These are phyloP conservation scores for Apogon hyalosoma DNA, from an alignment of 2,797 vertebrate species.

Conservation along the genomic window DNA sequence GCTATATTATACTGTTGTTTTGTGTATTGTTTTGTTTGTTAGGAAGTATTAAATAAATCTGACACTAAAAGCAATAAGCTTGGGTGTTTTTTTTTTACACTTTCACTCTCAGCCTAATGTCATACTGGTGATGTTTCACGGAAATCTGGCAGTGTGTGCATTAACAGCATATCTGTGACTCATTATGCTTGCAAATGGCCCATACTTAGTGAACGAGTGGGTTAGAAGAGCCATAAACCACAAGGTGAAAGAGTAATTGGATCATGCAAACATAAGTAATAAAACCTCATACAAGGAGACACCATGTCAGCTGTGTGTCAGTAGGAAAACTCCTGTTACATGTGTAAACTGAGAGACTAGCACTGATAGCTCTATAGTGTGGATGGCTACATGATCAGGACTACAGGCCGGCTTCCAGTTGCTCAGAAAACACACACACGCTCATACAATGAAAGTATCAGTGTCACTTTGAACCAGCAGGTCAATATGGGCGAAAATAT, in stretches of 20 bases:
- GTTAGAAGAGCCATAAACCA: constrained; percentile 66
- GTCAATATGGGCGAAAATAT: constrained; percentile 58
- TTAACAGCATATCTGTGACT: constrained; percentile 52
- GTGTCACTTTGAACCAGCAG: constrained; percentile 59
- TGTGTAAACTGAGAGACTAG: constrained; percentile 62
- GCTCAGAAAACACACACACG: constrained; percentile 35
- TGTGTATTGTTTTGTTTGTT: too few relatives aligned
- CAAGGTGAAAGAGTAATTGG: constrained; percentile 76
- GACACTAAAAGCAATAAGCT: too few relatives aligned
- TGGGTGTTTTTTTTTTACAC: neutral
- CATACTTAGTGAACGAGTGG: constrained; percentile 45
- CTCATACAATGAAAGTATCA: constrained; percentile 51
- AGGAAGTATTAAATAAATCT: too few relatives aligned
- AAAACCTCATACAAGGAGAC: constrained; percentile 72
- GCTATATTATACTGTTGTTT: too few relatives aligned
- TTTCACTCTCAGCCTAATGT: neutral
- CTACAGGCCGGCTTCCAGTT: constrained; percentile 35
- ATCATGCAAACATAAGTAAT: constrained; percentile 73
- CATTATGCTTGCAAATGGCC: constrained; percentile 69
- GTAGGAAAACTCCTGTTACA: constrained; percentile 67
- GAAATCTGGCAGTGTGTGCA: neutral
- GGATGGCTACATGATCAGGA: constrained; percentile 41
- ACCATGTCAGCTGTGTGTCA: constrained; percentile 69
- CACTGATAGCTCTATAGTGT: constrained; percentile 42
- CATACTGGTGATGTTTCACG: constrained; percentile 10